Base-by-base conservation (phyloP, 2,888 invertebrate genomes). In the Eupithecia subfuscata region DNA sequence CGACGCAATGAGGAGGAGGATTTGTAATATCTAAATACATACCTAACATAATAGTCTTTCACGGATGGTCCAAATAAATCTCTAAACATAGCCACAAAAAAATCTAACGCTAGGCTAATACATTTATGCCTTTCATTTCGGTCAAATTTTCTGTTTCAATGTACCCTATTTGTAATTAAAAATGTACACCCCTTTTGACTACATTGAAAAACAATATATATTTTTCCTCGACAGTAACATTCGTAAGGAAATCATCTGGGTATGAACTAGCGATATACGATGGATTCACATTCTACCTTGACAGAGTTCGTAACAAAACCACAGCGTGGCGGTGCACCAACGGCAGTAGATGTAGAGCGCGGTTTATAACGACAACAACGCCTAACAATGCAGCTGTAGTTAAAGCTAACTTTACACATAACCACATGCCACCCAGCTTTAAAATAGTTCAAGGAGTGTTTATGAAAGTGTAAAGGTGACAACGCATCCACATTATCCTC, bases 281-380 rank as follows among this genome's bases (percentile, higher is more conserved):
- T 40, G 67, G 67, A 11, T 67, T 40, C 22, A 67, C 67, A n/a
- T 65, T 65, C 34, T 67, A 67, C 67, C n/a, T n/a, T 40, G 37
- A 67, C 67, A 43, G 12, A 11, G 11, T 40, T 40, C 67, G 43
- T 18, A n/a, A 16, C 16, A 67, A 67, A 22, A 22, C 67, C 7
- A 22, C 11, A 4, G 11, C 37, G 9, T 65, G 65, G 65, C 18
- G 65, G 5, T 65, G 65, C 65, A 65, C 65, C n/a, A 18, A 37
- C 37, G 65, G 65, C 16, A 65, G 65, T n/a, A 65, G 16, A 37
- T 65, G 65, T 34, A 65, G 11, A 34, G 65, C n/a, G n/a, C 7
- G 65, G 67, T 67, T 67, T 40, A 37, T 65, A 40, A n/a, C 37
- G 22, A 16, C 65, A 2, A 9, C 34, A 16, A n/a, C 37, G 40